Base-by-base conservation (phyloP, 1,140 invertebrate genomes). In the Cyclina sinensis region DNA sequence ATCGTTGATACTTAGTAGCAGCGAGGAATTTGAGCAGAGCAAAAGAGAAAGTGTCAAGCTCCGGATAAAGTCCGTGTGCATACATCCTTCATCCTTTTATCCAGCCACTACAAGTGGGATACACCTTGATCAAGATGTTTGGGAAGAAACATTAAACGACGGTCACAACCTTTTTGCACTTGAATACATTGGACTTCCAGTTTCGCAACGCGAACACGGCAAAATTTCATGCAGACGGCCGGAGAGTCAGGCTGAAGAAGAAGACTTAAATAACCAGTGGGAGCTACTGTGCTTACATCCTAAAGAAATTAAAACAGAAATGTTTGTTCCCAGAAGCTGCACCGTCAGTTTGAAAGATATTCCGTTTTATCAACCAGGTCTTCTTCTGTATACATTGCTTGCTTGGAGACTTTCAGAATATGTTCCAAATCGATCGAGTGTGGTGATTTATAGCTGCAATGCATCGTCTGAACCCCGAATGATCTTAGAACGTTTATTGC, bases 381-480 rank as follows among this genome's bases (percentile, higher is more conserved):
- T 74, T 5, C n/a, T 74, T 11, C 18, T 81, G n/a, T 57, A 81
- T 65, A 24, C 79, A 16, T 18, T 62, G 21, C 5, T 81, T 4
- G 2, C 18, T 18, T 81, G 32, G 54, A 39, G 16, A 46, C 5
- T 81, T 4, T 12, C 7, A 14, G 37, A 65, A 7, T 32, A 65
- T 37, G 79, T 81, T 11, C 79, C 54, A 18, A 21, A 32, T 32
- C 5, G 46, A n/a, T 78, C 70, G 16, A 78, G 74, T 35, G 74
- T 78, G 14, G 4, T 54, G 1, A 24, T 78, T 4, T 78, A 32
- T 30, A 51, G 74, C 30, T 9, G n/a, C 7, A 5, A 48, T 32
- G 1, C 1, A 32, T 39, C 18, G 3, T 54, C 74, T 11, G n/a
- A 51, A 54, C 46, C 43, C 1, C 27, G 3, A 4, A n/a, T 48